phyloP scores from a whole-genome alignment of 2,113 vertebrate genomes.

The Scolopax mira region DNA sequence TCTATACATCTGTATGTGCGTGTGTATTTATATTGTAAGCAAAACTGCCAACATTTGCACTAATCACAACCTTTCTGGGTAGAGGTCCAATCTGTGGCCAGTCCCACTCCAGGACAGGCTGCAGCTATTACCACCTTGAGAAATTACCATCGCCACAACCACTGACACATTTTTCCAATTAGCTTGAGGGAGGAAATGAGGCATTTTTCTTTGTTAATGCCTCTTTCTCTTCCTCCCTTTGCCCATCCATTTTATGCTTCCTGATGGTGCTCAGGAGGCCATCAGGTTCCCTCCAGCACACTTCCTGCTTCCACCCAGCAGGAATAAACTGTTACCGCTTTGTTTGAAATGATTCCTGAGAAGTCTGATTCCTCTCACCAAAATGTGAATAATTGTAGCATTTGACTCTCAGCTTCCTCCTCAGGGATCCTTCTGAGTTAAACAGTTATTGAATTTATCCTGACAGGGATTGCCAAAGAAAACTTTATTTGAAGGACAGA shows the following conservation, averaged over 20 bases:
- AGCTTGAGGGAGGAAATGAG: conserved; percentile 35
- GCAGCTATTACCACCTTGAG: conserved; percentile 45
- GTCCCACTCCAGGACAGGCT: not conserved
- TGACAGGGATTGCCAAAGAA: conserved; percentile 57
- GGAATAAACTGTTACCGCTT: conserved; percentile 13
- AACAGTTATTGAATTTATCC: conserved; percentile 61
- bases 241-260: conserved; percentile 47
- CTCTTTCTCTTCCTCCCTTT: conserved; percentile 51
- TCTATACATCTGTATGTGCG: not conserved
- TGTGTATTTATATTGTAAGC: not conserved
- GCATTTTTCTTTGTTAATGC: conserved; percentile 65
- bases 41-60: not conserved
- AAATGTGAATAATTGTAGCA: conserved; percentile 54
- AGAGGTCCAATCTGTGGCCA: not conserved
- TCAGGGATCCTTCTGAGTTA: conserved; percentile 50
- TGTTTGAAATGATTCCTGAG: conserved; percentile 45
- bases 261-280: conserved; percentile 41
- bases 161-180: conserved; percentile 65
- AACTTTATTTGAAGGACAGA: conserved; percentile 57
- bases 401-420: conserved; percentile 55
- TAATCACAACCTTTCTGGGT: not conserved
- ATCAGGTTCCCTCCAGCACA: not conserved
- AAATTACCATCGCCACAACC: conserved; percentile 37
- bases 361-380: conserved; percentile 38
- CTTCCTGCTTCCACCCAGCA: conserved; percentile 44